phyloP scores from a whole-genome alignment of 2,797 vertebrate species.

The Rhincodon typus region DNA sequence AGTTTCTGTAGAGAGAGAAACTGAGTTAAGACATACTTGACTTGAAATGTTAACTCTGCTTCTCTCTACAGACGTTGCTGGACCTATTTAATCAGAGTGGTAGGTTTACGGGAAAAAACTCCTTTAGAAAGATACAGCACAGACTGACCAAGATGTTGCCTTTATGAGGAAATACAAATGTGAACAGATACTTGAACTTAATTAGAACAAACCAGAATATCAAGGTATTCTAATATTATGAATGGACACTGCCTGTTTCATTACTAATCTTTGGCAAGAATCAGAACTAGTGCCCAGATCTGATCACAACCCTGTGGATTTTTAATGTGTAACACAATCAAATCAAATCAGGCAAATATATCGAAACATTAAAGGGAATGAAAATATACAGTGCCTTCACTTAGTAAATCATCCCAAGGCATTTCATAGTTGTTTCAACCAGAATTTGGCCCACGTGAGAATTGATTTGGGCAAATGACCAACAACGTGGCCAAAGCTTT shows the following conservation, averaged over 20 bases:
- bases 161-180: not conserved
- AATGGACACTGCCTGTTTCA: not conserved
- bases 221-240: not conserved
- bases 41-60: too few relatives aligned
- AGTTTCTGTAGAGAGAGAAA: too few relatives aligned
- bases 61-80: too few relatives aligned
- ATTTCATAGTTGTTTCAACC: not conserved
- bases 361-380: too few relatives aligned
- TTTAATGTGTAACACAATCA: not conserved
- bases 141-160: not conserved
- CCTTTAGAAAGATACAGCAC: not conserved
- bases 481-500: not conserved
- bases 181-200: not conserved
- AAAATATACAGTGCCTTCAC: not conserved
- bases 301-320: not conserved
- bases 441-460: not conserved
- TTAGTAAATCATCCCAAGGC: too few relatives aligned
- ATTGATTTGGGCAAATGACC: not conserved
- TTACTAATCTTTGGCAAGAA: not conserved
- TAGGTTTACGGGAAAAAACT: not conserved
- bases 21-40: too few relatives aligned
- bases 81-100: too few relatives aligned
- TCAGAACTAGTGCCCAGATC: not conserved
- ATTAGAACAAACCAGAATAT: not conserved
- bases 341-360: not conserved